Conservation (phyloP, 1,140 invertebrate genomes). For the Papilio glaucus region DNA sequence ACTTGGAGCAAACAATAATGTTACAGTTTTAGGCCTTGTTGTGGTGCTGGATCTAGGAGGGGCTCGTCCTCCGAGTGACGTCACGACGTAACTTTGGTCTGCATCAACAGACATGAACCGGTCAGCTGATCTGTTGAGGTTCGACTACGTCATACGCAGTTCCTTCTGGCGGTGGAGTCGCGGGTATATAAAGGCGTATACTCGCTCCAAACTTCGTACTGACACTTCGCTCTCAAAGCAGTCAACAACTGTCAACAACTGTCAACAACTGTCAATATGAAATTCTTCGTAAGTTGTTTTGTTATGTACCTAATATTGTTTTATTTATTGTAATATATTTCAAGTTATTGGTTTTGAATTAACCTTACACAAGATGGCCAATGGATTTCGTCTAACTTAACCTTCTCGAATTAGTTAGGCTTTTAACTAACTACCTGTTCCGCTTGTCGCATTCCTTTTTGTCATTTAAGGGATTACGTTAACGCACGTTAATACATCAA, state of each 20-base stretch:
- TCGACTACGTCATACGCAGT: background rate
- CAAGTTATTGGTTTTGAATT: too few species aligned
- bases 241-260: slow-evolving; percentile 24
- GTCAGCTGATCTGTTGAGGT: too few species aligned
- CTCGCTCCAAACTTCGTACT: slow-evolving; percentile 34
- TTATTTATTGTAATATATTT: slow-evolving; percentile 7
- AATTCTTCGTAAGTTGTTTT: slow-evolving; percentile 45
- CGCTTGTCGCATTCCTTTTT: too few species aligned
- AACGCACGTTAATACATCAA: too few species aligned
- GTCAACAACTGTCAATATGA: slow-evolving; percentile 41
- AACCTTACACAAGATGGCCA: too few species aligned
- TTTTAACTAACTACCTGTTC: too few species aligned
- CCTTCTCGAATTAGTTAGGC: too few species aligned
- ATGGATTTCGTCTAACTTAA: too few species aligned
- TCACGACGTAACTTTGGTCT: background rate
- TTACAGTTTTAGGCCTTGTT: background rate
- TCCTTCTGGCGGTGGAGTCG: background rate
- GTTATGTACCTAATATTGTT: background rate
- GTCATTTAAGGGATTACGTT: too few species aligned
- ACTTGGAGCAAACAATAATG: background rate
- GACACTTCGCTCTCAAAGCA: slow-evolving; percentile 29
- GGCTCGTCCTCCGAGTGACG: background rate
- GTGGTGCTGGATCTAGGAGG: background rate
- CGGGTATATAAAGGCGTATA: slow-evolving; percentile 42
- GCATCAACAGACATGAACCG: background rate